Percentiles rank a stretch among this genome's conserved stretches.
These are phyloP conservation scores for Spisula solida DNA, from an alignment of 2,888 invertebrate species.

Conservation along the genomic window DNA sequence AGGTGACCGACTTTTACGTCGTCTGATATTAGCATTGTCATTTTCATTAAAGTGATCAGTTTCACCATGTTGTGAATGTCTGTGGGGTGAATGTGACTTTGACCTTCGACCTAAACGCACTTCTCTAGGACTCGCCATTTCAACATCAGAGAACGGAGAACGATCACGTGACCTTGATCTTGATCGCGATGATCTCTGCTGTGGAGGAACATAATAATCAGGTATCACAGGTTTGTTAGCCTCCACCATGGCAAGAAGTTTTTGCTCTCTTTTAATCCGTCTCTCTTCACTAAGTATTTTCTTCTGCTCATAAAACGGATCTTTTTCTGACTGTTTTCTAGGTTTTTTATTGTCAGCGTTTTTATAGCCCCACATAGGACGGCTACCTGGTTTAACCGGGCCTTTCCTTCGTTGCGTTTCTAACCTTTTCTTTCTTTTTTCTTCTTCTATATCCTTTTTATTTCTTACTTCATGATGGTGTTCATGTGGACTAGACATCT, in stretches of 20 bases:
- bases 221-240: slow-evolving; percentile 81
- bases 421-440: slow-evolving; percentile 56
- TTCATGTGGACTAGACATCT: slow-evolving; percentile 59
- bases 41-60: slow-evolving; percentile 49
- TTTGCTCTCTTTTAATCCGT: slow-evolving; percentile 78
- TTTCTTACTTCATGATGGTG: slow-evolving; percentile 61
- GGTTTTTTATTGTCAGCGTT: slow-evolving; percentile 75
- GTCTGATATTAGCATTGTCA: slow-evolving; percentile 13
- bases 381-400: slow-evolving; percentile 67
- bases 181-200: slow-evolving; percentile 57
- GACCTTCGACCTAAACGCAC: slow-evolving; percentile 64
- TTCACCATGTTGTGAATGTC: slow-evolving; percentile 49
- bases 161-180: slow-evolving; percentile 53
- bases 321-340: slow-evolving; percentile 85
- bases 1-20: slow-evolving; percentile 47
- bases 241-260: slow-evolving; percentile 83
- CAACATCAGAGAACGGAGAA: slow-evolving; percentile 73
- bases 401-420: slow-evolving; percentile 59
- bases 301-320: slow-evolving; percentile 82
- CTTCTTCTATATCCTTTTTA: slow-evolving; percentile 47
- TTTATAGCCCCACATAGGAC: slow-evolving; percentile 82
- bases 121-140: slow-evolving; percentile 69
- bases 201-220: slow-evolving; percentile 67
- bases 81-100: slow-evolving; percentile 73
- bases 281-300: slow-evolving; percentile 76